These are phyloP conservation scores for Paelopatides confundens DNA, from an alignment of 53 echinoderm and acorn worm species.

Conservation along the genomic window DNA sequence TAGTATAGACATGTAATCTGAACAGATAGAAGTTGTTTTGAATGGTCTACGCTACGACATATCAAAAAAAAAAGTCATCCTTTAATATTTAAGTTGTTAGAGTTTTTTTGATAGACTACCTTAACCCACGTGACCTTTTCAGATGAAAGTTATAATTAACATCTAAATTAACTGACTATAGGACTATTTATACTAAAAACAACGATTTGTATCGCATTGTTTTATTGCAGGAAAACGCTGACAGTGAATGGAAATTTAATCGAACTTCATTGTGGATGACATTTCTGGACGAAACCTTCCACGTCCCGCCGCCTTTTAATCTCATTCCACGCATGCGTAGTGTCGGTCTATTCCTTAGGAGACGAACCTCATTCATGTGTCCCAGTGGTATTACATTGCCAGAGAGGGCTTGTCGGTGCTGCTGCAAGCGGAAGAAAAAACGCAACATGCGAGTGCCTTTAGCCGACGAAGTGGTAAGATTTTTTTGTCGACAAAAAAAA, in stretches of 20 bases:
- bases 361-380: not conserved
- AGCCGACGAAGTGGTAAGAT: constrained; percentile 38
- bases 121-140: too few species aligned
- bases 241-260: constrained; percentile 94
- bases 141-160: not conserved
- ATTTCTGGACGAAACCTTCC: constrained; percentile 74
- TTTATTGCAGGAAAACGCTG: constrained; percentile 82
- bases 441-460: not conserved
- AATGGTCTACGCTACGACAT: too few species aligned
- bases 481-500: not conserved
- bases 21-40: too few species aligned
- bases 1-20: too few species aligned
- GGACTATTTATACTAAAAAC: too few species aligned
- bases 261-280: constrained; percentile 92
- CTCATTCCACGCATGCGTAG: constrained; percentile 67
- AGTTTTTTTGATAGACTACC: too few species aligned
- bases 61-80: too few species aligned
- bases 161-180: not conserved
- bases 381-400: not conserved
- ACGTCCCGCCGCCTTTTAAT: constrained; percentile 93
- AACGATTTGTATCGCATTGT: too few species aligned
- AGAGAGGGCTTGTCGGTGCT: not conserved
- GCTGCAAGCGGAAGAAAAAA: not conserved
- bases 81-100: not conserved
- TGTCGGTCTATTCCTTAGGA: constrained; percentile 6